Evolutionary conservation across 2,888 invertebrate genomes (phyloP), one percentile per base, ranked within the genome.

Genomic region (Amphiduros pacificus): DNA sequence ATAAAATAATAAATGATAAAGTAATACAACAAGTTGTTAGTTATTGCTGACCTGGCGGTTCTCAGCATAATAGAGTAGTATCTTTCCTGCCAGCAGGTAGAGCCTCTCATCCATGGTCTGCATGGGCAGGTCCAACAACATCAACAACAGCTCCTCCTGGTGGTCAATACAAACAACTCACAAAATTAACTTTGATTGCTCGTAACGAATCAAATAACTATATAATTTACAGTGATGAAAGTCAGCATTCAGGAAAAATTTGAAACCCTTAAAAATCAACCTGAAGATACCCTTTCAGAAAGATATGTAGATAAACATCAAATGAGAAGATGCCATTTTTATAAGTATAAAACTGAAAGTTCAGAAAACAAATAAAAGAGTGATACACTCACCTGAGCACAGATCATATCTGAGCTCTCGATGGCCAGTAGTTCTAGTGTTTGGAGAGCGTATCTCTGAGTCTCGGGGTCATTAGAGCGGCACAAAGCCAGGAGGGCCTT

Each of bases 11-110:
- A 36, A n/a, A n/a, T n/a, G n/a, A 36, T 36, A 17, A 36, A 17
- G 17, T 36, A 17, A 11, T 17, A 9, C 36, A 36, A 36, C 9
- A 36, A 36, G 17, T 36, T 36, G 36, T 36, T 17, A 11, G 36
- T 36, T 36, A 11, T 36, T 36, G 36, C 64, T 24, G 65, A 77
- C 79, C 65, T 72, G 63, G 55, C 56, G 58, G 57, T 77, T 73
- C 65, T 79, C 78, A 64, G 79, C 78, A 64, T 72, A 79, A 66
- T 79, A 79, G 29, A 79, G 73, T 32, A 79, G 73, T 20, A 79
- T 77, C 63, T 79, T 79, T n/a, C 73, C 76, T 41, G 76, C 77
- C 55, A 79, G 66, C 1, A 77, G 68, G 63, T 72, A 75, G 20
- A 77, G 66, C 54, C 73, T 74, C 40, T 73, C 74, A 61, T 79